Conservation (phyloP, 92 coral and sea anemone genomes). For the Epizoanthus scotinus region DNA sequence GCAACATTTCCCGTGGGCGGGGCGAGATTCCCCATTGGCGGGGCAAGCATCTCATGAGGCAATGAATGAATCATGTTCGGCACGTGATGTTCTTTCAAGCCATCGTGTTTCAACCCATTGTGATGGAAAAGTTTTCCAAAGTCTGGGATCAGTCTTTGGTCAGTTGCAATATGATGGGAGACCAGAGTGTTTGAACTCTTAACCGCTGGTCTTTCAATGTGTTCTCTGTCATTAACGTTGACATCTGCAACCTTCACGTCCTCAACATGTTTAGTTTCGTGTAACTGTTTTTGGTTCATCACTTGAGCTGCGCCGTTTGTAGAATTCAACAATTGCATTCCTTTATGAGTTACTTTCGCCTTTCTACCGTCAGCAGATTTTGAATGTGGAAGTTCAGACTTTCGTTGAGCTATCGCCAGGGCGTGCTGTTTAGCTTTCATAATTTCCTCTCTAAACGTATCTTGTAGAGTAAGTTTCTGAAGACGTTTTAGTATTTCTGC, state of each 20-base stretch:
- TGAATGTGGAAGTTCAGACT: constrained; percentile 16
- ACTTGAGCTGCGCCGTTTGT: background rate
- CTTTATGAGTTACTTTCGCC: background rate
- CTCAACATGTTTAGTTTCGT: background rate
- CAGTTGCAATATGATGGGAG: constrained; percentile 14
- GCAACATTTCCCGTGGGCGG: background rate
- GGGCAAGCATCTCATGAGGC: background rate
- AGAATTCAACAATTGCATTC: background rate
- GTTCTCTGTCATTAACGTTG: constrained; percentile 19
- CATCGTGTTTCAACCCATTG: constrained; percentile 2
- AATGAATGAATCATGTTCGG: background rate
- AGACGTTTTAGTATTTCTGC: constrained; percentile 64
- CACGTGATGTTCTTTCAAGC: constrained; percentile 15
- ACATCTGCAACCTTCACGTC: constrained; percentile 3
- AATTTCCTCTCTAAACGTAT: constrained; percentile 67
- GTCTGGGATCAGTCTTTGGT: constrained; percentile 22
- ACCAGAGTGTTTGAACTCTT: background rate
- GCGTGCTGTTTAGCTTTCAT: constrained; percentile 59
- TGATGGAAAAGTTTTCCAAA: constrained; percentile 19
- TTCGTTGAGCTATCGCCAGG: constrained; percentile 19
- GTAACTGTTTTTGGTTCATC: background rate
- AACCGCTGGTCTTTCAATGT: constrained; percentile 14
- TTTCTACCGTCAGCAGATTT: constrained; percentile 1
- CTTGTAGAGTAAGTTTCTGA: constrained; percentile 72
- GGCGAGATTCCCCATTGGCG: background rate